Conservation (phyloP, 2,888 invertebrate species). For the Mylabris sibirica region DNA sequence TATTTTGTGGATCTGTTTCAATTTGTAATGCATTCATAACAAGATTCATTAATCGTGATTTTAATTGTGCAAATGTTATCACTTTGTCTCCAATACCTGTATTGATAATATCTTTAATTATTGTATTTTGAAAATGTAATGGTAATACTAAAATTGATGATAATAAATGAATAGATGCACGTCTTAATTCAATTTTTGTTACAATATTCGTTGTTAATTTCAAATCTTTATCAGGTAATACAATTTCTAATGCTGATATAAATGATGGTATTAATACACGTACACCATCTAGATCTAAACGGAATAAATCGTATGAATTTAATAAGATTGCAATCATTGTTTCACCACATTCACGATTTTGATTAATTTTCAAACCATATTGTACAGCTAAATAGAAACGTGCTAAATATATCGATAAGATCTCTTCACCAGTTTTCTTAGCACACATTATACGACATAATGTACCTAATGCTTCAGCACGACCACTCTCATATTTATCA, state of each 20-base stretch:
- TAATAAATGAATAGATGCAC: slow-evolving; percentile 90
- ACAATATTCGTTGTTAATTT: slow-evolving; percentile 74
- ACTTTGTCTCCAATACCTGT: slow-evolving; percentile 55
- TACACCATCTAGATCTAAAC: slow-evolving; percentile 90
- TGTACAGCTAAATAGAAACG: slow-evolving; percentile 92
- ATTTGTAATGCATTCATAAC: slow-evolving; percentile 84
- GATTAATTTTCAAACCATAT: slow-evolving; percentile 72
- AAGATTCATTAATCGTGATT: slow-evolving; percentile 79
- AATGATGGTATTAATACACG: slow-evolving; percentile 90
- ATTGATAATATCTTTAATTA: slow-evolving; percentile 75
- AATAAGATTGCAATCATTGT: slow-evolving; percentile 87
- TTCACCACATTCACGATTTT: slow-evolving; percentile 68
- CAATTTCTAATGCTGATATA: slow-evolving; percentile 88
- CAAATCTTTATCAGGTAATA: slow-evolving; percentile 85
- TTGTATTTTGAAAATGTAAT: slow-evolving; percentile 84
- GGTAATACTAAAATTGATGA: slow-evolving; percentile 92
- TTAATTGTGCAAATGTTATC: slow-evolving; percentile 73
- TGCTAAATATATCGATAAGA: slow-evolving; percentile 90
- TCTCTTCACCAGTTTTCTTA: slow-evolving; percentile 92
- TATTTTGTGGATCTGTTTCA: slow-evolving; percentile 85
- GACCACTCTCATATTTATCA: slow-evolving; percentile 82
- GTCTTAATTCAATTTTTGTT: slow-evolving; percentile 81
- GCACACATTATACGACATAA: slow-evolving; percentile 95
- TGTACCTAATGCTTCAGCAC: slow-evolving; percentile 94
- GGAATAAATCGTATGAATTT: slow-evolving; percentile 87